These are phyloP conservation scores for Scaptomyza parva DNA, from an alignment of 2,888 invertebrate species.

Conservation along the genomic window DNA sequence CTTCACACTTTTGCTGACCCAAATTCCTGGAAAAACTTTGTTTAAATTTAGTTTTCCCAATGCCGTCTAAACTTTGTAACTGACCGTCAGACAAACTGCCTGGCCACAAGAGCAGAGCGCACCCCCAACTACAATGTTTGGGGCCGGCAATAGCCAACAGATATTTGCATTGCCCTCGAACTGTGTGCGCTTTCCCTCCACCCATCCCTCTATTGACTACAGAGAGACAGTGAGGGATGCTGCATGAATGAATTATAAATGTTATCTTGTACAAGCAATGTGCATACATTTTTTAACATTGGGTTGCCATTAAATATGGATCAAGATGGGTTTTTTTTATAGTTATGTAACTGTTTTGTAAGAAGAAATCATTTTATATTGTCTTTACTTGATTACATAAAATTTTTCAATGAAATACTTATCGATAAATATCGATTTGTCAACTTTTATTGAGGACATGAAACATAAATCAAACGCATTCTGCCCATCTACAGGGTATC, in stretches of 20 bases:
- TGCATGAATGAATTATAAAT: slow-evolving; percentile 42
- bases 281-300: neutral
- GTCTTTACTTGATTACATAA: too few relatives aligned
- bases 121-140: neutral
- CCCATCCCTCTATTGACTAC: slow-evolving; percentile 5
- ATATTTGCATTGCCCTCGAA: slow-evolving; percentile 45
- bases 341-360: neutral
- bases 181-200: slow-evolving; percentile 1
- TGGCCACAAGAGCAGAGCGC: neutral
- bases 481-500: neutral
- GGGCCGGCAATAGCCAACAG: slow-evolving; percentile 10
- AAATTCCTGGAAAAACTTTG: slow-evolving; percentile 26
- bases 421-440: neutral
- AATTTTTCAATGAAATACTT: too few relatives aligned
- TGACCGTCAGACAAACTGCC: slow-evolving; percentile 17
- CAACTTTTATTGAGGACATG: too few relatives aligned
- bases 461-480: neutral
- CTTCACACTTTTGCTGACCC: slow-evolving; percentile 28
- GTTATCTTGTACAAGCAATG: neutral
- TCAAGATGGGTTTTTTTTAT: neutral
- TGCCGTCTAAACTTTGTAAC: slow-evolving; percentile 44
- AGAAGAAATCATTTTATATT: too few relatives aligned
- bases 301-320: too few relatives aligned
- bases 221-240: slow-evolving; percentile 13
- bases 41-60: neutral